Base-by-base conservation (phyloP, 2,113 vertebrate genomes). In the Dendropsophus ebraccatus region DNA sequence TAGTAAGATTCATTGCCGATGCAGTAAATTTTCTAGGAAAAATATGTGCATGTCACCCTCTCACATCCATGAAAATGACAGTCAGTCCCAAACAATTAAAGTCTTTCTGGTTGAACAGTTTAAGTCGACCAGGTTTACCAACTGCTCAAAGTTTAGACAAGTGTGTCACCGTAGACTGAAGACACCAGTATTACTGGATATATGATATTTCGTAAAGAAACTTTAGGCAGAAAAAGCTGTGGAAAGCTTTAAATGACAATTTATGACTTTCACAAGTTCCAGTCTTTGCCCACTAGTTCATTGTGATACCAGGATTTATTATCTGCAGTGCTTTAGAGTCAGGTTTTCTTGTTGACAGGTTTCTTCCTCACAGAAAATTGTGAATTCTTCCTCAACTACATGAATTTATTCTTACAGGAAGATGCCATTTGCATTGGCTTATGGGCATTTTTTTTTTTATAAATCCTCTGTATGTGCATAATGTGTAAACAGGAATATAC, bases 71-170 rank as follows among this genome's bases (percentile, higher is more conserved):
- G 37, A 81, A 62, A 65, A 41, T 65, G 35, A 81, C 23, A 65
- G 56, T 47, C 78, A 65, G 23, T 28, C 78, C 78, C 78, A 81
- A 28, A 19, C 58, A 81, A 81, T 62, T 62, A 65, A 62, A 81
- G 56, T 25, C 6, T 35, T 47, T 81, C 78, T 81, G 78, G 35
- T 28, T 62, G 58, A 81, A 45, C 35, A 28, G 56, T 47, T 81
- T 45, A 80, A 47, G 10, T 16, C 78, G 47, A 47, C 6, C 56
- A 50, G 14, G 74, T 81, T 65, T 62, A 1, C 12, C 37, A 47
- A 65, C 23, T 19, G 17, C 37, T 62, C 32, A 65, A 65, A 47
- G 56, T 45, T 37, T 17, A 81, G 78, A 28, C 78, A 62, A 45
- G 78, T 45, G 23, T 81, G 78, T 65, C 25, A 45, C 21, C 7